These are phyloP conservation scores for Laspeyria flexula DNA, from an alignment of 2,888 invertebrate genomes.

Conservation along the genomic window DNA sequence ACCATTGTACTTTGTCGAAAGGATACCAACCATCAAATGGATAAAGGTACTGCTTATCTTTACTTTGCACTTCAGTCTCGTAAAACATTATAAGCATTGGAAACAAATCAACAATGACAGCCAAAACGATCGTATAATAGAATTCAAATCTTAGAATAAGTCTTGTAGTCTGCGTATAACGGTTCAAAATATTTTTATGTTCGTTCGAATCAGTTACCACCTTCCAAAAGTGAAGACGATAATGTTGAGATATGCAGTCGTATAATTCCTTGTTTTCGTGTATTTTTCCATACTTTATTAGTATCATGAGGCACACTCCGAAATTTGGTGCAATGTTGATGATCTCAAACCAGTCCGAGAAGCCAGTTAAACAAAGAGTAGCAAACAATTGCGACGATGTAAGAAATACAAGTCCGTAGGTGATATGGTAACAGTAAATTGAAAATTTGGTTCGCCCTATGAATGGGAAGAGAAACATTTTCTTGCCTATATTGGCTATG, in stretches of 20 bases:
- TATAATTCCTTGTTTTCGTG: constrained; percentile 57
- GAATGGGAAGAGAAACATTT: constrained; percentile 67
- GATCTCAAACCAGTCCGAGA: constrained; percentile 64
- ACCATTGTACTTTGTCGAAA: constrained; percentile 72
- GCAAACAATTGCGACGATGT: constrained; percentile 60
- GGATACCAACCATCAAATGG: constrained; percentile 79
- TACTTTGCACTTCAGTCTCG: constrained; percentile 51
- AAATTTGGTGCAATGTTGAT: constrained; percentile 72
- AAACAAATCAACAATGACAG: constrained; percentile 59
- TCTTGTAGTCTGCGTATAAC: constrained; percentile 51
- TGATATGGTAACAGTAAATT: constrained; percentile 48
- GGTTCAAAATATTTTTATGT: constrained; percentile 53
- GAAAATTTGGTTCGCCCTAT: constrained; percentile 49
- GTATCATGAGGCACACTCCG: constrained; percentile 65
- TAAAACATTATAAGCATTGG: constrained; percentile 70
- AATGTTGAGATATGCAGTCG: constrained; percentile 60
- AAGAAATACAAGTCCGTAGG: constrained; percentile 48
- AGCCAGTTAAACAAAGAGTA: constrained; percentile 55
- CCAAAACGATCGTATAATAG: constrained; percentile 58
- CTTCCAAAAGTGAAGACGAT: constrained; percentile 59
- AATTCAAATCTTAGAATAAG: constrained; percentile 58
- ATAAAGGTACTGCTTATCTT: constrained; percentile 58
- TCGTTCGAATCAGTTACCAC: constrained; percentile 47
- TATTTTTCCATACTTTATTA: constrained; percentile 63
- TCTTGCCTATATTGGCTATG: constrained; percentile 53